phyloP scores from a whole-genome alignment of 2,113 vertebrate species.

The Macroglossus sobrinus region DNA sequence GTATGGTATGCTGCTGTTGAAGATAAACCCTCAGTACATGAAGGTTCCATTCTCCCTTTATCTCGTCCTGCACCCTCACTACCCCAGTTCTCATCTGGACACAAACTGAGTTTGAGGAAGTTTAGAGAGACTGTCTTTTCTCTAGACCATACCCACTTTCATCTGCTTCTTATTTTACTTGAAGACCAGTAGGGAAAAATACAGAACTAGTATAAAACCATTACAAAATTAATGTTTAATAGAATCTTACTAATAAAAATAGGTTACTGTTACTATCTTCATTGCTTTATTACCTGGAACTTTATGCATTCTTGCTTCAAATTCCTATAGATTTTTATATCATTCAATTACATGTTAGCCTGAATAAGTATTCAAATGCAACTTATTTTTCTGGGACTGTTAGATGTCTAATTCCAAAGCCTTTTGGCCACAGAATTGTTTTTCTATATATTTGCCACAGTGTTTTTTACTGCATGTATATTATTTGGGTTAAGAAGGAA shows the following conservation, averaged over 20 bases:
- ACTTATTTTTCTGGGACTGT: neutral
- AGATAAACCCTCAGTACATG: neutral
- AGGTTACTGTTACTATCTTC: neutral
- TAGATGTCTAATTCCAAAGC: neutral
- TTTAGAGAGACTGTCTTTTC: neutral
- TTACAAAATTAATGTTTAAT: neutral
- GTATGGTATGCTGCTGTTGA: too few relatives aligned
- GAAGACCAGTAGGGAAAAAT: neutral
- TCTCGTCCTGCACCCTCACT: neutral
- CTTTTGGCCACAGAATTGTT: neutral
- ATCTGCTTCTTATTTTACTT: neutral
- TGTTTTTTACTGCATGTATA: neutral
- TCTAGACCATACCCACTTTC: neutral
- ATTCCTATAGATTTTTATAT: neutral
- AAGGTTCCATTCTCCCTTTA: neutral
- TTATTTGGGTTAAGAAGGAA: neutral
- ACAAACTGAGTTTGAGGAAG: neutral
- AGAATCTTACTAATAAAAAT: neutral
- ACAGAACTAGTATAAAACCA: neutral
- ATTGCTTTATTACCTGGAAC: neutral
- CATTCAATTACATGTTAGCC: neutral
- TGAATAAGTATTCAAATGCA: conserved; percentile 9
- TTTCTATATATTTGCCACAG: neutral
- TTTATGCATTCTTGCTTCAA: conserved; percentile 4
- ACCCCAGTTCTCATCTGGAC: neutral